Evolutionary conservation across 2,113 vertebrate genomes (phyloP).

Genomic region (Marmota monax): DNA sequence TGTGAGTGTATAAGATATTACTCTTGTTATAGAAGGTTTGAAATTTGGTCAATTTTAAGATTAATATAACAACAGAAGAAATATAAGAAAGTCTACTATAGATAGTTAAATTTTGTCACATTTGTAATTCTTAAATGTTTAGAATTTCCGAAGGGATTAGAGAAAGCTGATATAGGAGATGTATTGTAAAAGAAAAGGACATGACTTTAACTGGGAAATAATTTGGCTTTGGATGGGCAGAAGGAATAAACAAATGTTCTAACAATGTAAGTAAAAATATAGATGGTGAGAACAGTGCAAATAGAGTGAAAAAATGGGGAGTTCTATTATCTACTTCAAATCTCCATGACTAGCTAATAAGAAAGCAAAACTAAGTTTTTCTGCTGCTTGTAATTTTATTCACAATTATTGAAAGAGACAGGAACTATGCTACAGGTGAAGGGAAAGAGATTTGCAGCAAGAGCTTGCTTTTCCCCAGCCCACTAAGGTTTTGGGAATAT

Average conservation of each 20-base stretch:
- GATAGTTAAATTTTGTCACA: conserved; percentile 21
- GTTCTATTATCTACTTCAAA: not conserved
- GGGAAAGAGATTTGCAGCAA: conserved; percentile 16
- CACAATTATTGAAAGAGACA: conserved; percentile 26
- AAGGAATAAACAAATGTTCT: not conserved
- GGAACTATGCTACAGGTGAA: not conserved
- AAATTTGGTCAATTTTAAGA: conserved; percentile 35
- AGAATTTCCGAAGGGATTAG: conserved; percentile 48
- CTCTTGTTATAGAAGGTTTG: conserved; percentile 19
- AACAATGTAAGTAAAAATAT: not conserved
- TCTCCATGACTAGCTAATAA: not conserved
- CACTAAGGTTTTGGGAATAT: not conserved
- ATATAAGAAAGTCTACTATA: conserved; percentile 4
- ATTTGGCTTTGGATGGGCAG: conserved; percentile 36
- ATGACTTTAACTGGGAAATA: not conserved
- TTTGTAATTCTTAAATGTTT: conserved; percentile 34
- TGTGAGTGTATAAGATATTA: not conserved
- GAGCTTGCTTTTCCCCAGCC: not conserved
- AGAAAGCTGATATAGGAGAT: not conserved
- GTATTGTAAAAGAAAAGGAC: not conserved
- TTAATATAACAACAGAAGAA: not conserved
- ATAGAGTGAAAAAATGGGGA: not conserved
- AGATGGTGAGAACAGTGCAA: not conserved
- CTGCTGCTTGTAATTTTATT: not conserved
- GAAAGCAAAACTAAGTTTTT: not conserved